Percentiles rank a stretch among this genome's conserved stretches.
Conservation (phyloP, 2,888 invertebrate genomes). For the Galeruca laticollis region DNA sequence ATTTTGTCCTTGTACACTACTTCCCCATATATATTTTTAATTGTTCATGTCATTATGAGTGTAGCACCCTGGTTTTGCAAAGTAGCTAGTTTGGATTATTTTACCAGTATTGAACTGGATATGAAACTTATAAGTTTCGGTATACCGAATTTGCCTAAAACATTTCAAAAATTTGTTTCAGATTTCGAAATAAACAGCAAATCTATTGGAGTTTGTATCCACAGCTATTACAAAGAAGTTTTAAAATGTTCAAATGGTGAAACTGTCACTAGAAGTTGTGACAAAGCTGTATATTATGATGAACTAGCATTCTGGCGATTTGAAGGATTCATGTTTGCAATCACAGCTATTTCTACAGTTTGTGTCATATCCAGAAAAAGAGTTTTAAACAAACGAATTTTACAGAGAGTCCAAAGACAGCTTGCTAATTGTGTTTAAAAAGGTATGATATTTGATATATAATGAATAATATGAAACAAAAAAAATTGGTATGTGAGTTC, state of each 20-base stretch:
- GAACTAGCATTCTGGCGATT: slow-evolving; percentile 88
- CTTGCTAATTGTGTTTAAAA: slow-evolving; percentile 73
- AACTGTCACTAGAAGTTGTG: slow-evolving; percentile 87
- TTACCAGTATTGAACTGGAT: too few species aligned
- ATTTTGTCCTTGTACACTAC: too few species aligned
- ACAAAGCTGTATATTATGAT: slow-evolving; percentile 85
- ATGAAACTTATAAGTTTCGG: too few species aligned
- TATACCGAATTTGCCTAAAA: too few species aligned
- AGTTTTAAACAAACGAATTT: slow-evolving; percentile 75
- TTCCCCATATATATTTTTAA: too few species aligned
- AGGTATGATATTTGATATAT: slow-evolving; percentile 24
- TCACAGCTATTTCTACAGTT: slow-evolving; percentile 75
- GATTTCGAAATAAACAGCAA: slow-evolving; percentile 87
- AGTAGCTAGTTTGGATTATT: too few species aligned
- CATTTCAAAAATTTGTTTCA: slow-evolving; percentile 51
- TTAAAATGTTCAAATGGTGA: slow-evolving; percentile 85
- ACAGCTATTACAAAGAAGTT: slow-evolving; percentile 86
- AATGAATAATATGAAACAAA: too few species aligned
- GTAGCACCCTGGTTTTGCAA: too few species aligned
- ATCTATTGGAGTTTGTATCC: slow-evolving; percentile 84
- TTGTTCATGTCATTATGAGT: too few species aligned
- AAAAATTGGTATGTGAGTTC: too few species aligned
- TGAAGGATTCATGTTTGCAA: slow-evolving; percentile 77
- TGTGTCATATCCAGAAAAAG: slow-evolving; percentile 76
- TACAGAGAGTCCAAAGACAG: slow-evolving; percentile 78